Conservation (phyloP, 2,797 vertebrate species). For the Anas bahamensis region DNA sequence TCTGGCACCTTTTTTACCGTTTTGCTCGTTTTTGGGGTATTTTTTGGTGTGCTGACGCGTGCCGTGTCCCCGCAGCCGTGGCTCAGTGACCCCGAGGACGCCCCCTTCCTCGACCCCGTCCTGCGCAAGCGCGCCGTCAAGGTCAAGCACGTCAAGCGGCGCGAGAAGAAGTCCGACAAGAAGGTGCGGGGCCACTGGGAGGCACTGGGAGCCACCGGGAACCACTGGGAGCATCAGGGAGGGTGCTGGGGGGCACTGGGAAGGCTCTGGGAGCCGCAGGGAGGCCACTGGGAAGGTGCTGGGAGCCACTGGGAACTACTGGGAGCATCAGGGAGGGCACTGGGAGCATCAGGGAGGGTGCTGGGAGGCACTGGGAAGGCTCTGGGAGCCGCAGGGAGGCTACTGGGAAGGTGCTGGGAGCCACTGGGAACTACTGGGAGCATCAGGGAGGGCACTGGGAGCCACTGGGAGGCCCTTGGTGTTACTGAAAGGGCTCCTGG, state of each 20-base stretch:
- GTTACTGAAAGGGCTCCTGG: no score
- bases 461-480: not conserved
- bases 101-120: conserved; percentile 86
- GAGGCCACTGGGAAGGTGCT: not conserved
- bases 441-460: no score
- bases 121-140: conserved; percentile 93
- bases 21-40: not conserved
- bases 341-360: no score
- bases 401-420: no score
- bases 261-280: no score
- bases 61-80: conserved; percentile 79
- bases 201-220: not conserved
- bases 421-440: not conserved
- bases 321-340: no score
- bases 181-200: conserved; percentile 79
- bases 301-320: not conserved
- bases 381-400: no score
- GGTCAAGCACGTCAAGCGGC: conserved; percentile 93
- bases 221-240: not conserved
- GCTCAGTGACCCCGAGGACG: conserved; percentile 90
- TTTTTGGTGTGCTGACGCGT: not conserved
- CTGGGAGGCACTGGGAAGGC: no score
- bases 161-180: conserved; percentile 96
- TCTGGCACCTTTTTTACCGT: no score
- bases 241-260: not conserved